These are phyloP conservation scores for Cotesia typhae DNA, from an alignment of 1,140 invertebrate genomes.

Conservation along the genomic window DNA sequence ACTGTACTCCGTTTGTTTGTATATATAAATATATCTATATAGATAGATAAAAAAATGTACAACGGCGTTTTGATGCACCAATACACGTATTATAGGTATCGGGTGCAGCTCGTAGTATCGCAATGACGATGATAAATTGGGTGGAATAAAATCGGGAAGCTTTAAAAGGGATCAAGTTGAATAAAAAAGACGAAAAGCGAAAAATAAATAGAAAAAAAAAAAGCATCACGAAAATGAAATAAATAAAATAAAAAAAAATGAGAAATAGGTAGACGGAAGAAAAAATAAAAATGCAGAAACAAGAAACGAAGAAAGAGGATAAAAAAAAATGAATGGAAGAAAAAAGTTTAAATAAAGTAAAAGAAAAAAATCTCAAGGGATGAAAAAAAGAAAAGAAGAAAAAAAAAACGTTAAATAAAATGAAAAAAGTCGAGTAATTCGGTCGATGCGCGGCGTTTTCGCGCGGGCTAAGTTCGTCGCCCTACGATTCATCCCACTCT, in stretches of 20 bases:
- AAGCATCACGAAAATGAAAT: not conserved
- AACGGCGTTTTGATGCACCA: too few relatives aligned
- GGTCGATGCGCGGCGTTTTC: constrained; percentile 39
- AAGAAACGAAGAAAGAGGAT: not conserved
- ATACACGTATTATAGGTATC: too few relatives aligned
- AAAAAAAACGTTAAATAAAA: constrained; percentile 8
- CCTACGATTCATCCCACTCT: constrained; percentile 39
- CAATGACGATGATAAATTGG: constrained; percentile 31
- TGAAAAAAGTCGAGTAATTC: constrained; percentile 39
- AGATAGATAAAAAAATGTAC: too few relatives aligned
- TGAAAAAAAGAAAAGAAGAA: not conserved
- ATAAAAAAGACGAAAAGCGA: too few relatives aligned
- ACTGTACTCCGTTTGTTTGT: not conserved
- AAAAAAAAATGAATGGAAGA: not conserved
- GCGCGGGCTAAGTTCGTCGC: constrained; percentile 41
- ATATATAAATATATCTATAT: not conserved
- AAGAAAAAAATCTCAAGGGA: not conserved
- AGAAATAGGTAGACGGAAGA: too few relatives aligned
- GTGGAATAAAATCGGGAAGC: constrained; percentile 25
- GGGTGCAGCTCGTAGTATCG: not conserved
- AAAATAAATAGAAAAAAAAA: not conserved
- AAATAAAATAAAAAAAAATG: constrained; percentile 2
- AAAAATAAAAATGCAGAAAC: constrained; percentile 3
- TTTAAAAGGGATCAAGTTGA: constrained; percentile 15
- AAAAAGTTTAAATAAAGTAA: not conserved